Percentiles rank a stretch among this genome's conserved stretches.
Conservation (phyloP, 2,888 invertebrate species). For the Lottia scabra region DNA sequence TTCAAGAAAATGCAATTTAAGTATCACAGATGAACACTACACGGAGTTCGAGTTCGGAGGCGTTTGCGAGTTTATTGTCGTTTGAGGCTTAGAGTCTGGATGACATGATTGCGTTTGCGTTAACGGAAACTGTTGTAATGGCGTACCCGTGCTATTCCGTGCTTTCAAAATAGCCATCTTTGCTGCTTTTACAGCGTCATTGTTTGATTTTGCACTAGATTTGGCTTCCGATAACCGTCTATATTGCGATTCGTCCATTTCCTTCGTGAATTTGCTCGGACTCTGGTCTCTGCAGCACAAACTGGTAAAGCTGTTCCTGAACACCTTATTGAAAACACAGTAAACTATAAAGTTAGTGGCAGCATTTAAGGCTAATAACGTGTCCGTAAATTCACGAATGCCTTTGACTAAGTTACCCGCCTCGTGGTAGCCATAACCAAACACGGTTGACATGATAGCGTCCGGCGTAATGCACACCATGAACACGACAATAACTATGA, state of each 20-base stretch:
- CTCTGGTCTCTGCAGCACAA: slow-evolving; percentile 26
- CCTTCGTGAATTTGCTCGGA: slow-evolving; percentile 30
- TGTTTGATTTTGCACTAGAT: not conserved
- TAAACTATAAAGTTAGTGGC: slow-evolving; percentile 60
- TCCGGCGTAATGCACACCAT: slow-evolving; percentile 60
- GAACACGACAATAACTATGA: slow-evolving; percentile 62
- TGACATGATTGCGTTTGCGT: too few relatives aligned
- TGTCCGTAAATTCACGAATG: slow-evolving; percentile 60
- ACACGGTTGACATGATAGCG: slow-evolving; percentile 59
- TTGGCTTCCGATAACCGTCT: slow-evolving; percentile 33
- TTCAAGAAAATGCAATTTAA: too few relatives aligned
- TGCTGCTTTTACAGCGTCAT: too few relatives aligned
- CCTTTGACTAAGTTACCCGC: slow-evolving; percentile 50
- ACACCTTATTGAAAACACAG: slow-evolving; percentile 56
- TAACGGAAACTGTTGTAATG: too few relatives aligned
- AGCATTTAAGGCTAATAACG: slow-evolving; percentile 56
- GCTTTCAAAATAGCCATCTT: too few relatives aligned
- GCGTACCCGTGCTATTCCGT: too few relatives aligned
- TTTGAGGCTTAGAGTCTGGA: too few relatives aligned
- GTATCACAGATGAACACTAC: too few relatives aligned
- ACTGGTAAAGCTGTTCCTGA: slow-evolving; percentile 48
- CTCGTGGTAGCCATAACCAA: slow-evolving; percentile 59
- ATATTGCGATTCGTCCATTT: slow-evolving; percentile 43
- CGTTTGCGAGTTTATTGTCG: too few relatives aligned
- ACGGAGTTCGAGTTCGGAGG: too few relatives aligned